A percentile compares a stretch with the other conserved stretches of the same genome.
phyloP scores from a whole-genome alignment of 2,888 invertebrate species.

The Plagiodera versicolora region DNA sequence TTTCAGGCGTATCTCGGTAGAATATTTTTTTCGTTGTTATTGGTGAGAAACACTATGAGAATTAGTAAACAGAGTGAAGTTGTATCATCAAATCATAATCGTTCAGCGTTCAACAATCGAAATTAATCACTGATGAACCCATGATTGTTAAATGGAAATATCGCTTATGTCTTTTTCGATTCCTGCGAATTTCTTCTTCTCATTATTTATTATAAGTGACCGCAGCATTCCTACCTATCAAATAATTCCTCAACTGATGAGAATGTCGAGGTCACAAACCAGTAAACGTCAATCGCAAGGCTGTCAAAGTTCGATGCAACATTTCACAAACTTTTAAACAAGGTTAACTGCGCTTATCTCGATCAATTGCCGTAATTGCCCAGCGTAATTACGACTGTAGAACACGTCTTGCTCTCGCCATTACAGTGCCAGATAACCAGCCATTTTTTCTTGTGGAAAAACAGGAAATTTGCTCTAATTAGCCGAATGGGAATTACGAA shows the following conservation, averaged over 20 bases:
- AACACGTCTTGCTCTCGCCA: slow-evolving; percentile 11
- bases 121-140: too few relatives aligned
- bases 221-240: too few relatives aligned
- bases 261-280: slow-evolving; percentile 31
- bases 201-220: too few relatives aligned
- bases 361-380: slow-evolving; percentile 23
- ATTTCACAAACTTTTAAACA: slow-evolving; percentile 25
- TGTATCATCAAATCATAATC: too few relatives aligned
- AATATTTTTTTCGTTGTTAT: too few relatives aligned
- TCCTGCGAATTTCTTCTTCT: too few relatives aligned
- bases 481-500: background rate
- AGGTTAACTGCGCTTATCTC: slow-evolving; percentile 29
- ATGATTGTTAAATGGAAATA: too few relatives aligned
- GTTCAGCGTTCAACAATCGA: too few relatives aligned
- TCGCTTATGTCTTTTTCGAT: too few relatives aligned
- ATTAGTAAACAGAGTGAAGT: too few relatives aligned
- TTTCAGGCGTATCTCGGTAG: too few relatives aligned
- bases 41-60: too few relatives aligned
- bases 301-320: slow-evolving; percentile 14
- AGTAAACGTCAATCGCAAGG: slow-evolving; percentile 32
- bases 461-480: background rate
- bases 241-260: background rate
- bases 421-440: slow-evolving; percentile 1
- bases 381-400: slow-evolving; percentile 11
- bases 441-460: slow-evolving; percentile 5